phyloP scores from a whole-genome alignment of 1,140 invertebrate species.

The Drosophila micromelanica region DNA sequence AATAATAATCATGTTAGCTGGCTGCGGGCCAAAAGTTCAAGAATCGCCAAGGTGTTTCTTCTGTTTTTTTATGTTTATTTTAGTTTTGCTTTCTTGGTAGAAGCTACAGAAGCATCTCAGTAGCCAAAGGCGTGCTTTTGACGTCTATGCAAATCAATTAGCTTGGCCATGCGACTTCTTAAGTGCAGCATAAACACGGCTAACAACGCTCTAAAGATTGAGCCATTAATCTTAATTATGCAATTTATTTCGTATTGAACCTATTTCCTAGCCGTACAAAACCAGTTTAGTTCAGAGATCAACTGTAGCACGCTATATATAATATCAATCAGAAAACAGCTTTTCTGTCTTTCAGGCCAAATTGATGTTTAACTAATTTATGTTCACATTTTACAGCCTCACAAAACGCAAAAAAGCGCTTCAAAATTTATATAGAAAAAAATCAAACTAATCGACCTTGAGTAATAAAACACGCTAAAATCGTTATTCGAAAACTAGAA shows the following conservation, averaged over 20 bases:
- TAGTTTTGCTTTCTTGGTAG: neutral
- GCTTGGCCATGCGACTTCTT: conserved; percentile 27
- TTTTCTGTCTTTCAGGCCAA: conserved; percentile 23
- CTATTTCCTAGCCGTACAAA: conserved; percentile 48
- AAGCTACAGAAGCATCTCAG: conserved; percentile 26
- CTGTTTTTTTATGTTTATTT: neutral
- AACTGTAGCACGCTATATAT: conserved; percentile 20
- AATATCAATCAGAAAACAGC: conserved; percentile 49
- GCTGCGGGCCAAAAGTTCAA: conserved; percentile 54
- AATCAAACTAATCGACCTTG: conserved; percentile 55
- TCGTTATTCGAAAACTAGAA: conserved; percentile 33
- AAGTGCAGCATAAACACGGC: conserved; percentile 27
- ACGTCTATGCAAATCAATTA: conserved; percentile 46
- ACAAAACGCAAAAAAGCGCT: conserved; percentile 36
- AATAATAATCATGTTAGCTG: conserved; percentile 29
- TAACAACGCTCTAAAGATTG: conserved; percentile 20
- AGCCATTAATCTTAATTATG: conserved; percentile 48
- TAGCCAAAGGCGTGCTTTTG: conserved; percentile 46
- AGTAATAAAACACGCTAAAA: conserved; percentile 36
- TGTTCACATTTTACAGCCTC: conserved; percentile 52
- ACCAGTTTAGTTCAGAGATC: conserved; percentile 61
- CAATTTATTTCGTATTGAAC: conserved; percentile 16
- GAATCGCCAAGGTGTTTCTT: conserved; percentile 33
- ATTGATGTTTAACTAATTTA: conserved; percentile 60
- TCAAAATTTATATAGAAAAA: conserved; percentile 8